Conservation (phyloP, 2,888 invertebrate genomes). For the Euzetes globulus region DNA sequence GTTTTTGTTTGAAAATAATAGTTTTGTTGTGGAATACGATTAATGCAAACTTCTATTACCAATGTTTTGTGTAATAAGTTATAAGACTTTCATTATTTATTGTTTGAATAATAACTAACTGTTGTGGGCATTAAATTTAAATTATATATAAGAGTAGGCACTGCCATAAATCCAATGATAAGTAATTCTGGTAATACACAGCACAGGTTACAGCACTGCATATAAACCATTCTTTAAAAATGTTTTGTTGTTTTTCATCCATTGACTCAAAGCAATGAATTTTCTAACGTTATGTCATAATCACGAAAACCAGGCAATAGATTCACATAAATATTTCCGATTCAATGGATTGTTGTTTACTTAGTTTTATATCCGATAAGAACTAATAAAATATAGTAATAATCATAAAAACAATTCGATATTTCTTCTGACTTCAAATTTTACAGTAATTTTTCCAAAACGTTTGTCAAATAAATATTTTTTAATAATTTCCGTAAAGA, state of each 20-base stretch:
- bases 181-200: background rate
- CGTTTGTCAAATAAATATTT: too few species aligned
- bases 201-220: background rate
- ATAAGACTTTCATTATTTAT: conserved; percentile 20
- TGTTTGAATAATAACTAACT: conserved; percentile 13
- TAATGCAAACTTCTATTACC: conserved; percentile 5
- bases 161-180: conserved; percentile 18
- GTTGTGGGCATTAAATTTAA: conserved; percentile 5
- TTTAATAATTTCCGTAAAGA: too few species aligned
- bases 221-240: background rate
- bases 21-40: conserved; percentile 10
- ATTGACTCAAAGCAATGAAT: background rate
- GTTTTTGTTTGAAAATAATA: background rate
- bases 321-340: background rate
- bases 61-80: background rate
- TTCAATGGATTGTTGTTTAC: background rate
- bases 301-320: background rate
- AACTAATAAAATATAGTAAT: too few species aligned
- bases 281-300: background rate
- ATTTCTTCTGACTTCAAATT: too few species aligned
- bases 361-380: too few species aligned
- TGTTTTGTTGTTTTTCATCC: background rate
- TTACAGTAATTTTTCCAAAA: too few species aligned
- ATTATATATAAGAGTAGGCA: conserved; percentile 13
- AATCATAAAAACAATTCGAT: too few species aligned